These are phyloP conservation scores for Hypena proboscidalis DNA, from an alignment of 2,888 invertebrate genomes.

Conservation along the genomic window DNA sequence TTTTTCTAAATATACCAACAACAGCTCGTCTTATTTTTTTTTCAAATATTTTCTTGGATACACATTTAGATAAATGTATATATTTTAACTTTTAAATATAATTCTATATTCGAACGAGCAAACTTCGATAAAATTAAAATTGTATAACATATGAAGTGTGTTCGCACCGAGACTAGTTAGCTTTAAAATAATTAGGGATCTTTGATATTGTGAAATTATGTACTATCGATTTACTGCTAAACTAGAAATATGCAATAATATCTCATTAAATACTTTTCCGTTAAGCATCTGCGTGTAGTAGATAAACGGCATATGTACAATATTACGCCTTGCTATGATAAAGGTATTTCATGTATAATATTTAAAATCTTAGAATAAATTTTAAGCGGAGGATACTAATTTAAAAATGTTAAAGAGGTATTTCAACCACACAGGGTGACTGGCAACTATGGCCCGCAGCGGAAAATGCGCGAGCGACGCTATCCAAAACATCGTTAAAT, in stretches of 20 bases:
- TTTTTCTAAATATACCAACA: conserved; percentile 86
- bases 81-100: conserved; percentile 81
- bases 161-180: conserved; percentile 52
- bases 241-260: conserved; percentile 72
- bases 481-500: conserved; percentile 29
- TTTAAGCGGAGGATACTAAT: conserved; percentile 69
- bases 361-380: conserved; percentile 62
- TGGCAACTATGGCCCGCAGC: conserved; percentile 58
- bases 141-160: conserved; percentile 81
- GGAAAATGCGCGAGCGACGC: conserved; percentile 30
- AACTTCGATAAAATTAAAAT: conserved; percentile 85
- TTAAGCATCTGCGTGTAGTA: conserved; percentile 73
- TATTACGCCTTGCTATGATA: conserved; percentile 64
- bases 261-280: conserved; percentile 65
- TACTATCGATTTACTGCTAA: conserved; percentile 81
- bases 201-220: conserved; percentile 82
- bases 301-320: conserved; percentile 72
- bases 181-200: conserved; percentile 69
- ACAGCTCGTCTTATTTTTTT: conserved; percentile 75
- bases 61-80: conserved; percentile 72
- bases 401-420: conserved; percentile 67
- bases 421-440: conserved; percentile 78
- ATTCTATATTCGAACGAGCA: conserved; percentile 84
- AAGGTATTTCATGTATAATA: conserved; percentile 55
- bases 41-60: conserved; percentile 72